phyloP scores from a whole-genome alignment of 92 coral and sea anemone species.

The Nematostella vectensis region DNA sequence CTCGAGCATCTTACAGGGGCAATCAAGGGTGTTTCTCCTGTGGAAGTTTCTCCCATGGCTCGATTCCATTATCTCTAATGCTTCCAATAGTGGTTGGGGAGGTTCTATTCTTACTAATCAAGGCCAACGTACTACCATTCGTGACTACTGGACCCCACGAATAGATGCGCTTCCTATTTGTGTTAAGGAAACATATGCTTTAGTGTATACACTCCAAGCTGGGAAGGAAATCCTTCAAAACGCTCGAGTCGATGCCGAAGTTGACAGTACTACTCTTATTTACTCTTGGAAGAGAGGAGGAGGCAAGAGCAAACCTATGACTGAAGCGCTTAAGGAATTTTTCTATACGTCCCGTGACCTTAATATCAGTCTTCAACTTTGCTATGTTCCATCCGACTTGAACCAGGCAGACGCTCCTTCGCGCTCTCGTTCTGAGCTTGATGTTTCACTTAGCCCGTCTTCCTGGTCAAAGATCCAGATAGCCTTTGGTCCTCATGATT shows the following conservation, averaged over 20 bases:
- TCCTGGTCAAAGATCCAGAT: background rate
- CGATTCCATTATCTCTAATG: slow-evolving; percentile 3
- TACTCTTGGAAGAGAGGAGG: background rate
- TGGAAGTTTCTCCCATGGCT: background rate
- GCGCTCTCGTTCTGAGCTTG: background rate
- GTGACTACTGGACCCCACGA: slow-evolving; percentile 1
- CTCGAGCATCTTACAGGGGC: background rate
- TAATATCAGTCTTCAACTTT: background rate
- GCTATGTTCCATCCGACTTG: background rate
- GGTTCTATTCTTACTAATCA: no score
- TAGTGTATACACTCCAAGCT: slow-evolving; percentile 4
- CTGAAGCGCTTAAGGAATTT: background rate
- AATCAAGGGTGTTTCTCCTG: background rate
- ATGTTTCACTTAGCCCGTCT: background rate
- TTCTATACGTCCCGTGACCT: background rate
- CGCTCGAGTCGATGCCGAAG: background rate
- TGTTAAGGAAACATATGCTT: slow-evolving; percentile 4
- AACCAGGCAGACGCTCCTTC: background rate
- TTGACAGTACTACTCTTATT: background rate
- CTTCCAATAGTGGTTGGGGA: slow-evolving; percentile 11
- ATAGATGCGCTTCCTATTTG: background rate
- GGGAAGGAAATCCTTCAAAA: background rate
- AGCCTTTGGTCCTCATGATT: background rate
- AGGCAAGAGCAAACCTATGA: background rate
- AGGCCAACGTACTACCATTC: background rate